A percentile compares a stretch with the other conserved stretches of the same genome.
Evolutionary conservation across 2,797 vertebrate species (phyloP).

Genomic region (Acanthiza pusilla): DNA sequence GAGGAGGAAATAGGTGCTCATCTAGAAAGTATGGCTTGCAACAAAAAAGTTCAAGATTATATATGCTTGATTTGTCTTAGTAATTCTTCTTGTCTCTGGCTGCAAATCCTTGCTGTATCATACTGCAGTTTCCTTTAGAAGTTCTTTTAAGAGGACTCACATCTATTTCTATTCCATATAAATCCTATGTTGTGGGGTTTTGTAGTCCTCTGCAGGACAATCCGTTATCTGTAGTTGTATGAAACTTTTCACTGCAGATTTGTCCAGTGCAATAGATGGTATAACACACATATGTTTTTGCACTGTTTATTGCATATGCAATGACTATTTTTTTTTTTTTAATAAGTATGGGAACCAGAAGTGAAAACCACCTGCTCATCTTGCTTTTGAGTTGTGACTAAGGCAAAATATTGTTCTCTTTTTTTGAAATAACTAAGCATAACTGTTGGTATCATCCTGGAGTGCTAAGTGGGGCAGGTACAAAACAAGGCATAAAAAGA

Average conservation of each 20-base stretch:
- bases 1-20: neutral
- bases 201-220: neutral
- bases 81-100: neutral
- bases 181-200: neutral
- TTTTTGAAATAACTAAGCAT: neutral
- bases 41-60: neutral
- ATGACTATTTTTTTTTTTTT: neutral
- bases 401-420: neutral
- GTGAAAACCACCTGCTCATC: neutral
- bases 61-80: neutral
- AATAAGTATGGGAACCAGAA: neutral
- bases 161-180: neutral
- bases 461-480: neutral
- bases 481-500: rapidly evolving
- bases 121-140: neutral
- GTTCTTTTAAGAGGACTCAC: neutral
- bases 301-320: neutral
- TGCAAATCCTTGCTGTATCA: neutral
- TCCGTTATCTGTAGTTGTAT: neutral
- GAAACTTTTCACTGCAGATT: neutral
- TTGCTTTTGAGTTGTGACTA: neutral
- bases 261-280: neutral
- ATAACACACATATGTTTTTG: neutral
- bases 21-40: neutral
- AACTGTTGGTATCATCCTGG: neutral